Evolutionary conservation across 2,888 invertebrate genomes (phyloP).

Genomic region (Trichacis sp.): DNA sequence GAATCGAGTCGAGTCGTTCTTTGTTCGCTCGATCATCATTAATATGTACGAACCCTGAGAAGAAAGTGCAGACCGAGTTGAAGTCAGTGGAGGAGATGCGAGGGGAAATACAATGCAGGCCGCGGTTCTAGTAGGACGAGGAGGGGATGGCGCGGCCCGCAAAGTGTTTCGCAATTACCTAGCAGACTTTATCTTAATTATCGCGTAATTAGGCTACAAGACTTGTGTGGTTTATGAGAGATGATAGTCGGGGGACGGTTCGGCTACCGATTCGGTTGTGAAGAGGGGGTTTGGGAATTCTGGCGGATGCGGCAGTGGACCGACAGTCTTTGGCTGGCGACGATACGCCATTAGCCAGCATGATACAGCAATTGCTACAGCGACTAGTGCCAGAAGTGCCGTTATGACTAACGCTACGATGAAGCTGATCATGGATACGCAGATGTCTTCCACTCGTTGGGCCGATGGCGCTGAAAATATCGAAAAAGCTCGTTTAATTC

Average conservation of each 20-base stretch:
- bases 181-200: slow-evolving; percentile 49
- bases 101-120: slow-evolving; percentile 60
- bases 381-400: slow-evolving; percentile 89
- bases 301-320: slow-evolving; percentile 93
- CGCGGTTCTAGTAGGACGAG: slow-evolving; percentile 49
- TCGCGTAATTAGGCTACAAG: slow-evolving; percentile 56
- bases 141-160: slow-evolving; percentile 46
- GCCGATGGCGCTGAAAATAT: slow-evolving; percentile 70
- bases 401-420: slow-evolving; percentile 93
- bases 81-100: slow-evolving; percentile 67
- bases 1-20: slow-evolving; percentile 18
- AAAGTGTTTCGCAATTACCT: slow-evolving; percentile 58
- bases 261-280: slow-evolving; percentile 84
- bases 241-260: slow-evolving; percentile 85
- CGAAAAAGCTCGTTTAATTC: too few species aligned
- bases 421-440: slow-evolving; percentile 93
- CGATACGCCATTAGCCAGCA: slow-evolving; percentile 96
- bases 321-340: slow-evolving; percentile 86
- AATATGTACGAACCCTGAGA: slow-evolving; percentile 42
- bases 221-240: slow-evolving; percentile 54
- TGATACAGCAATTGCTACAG: slow-evolving; percentile 93
- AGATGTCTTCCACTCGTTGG: slow-evolving; percentile 83
- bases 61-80: slow-evolving; percentile 47
- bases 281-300: slow-evolving; percentile 96
- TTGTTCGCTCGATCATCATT: slow-evolving; percentile 19